Evolutionary conservation across 2,113 vertebrate genomes (phyloP), one percentile per base, ranked within the genome.

Genomic region (Scytalopus superciliaris): DNA sequence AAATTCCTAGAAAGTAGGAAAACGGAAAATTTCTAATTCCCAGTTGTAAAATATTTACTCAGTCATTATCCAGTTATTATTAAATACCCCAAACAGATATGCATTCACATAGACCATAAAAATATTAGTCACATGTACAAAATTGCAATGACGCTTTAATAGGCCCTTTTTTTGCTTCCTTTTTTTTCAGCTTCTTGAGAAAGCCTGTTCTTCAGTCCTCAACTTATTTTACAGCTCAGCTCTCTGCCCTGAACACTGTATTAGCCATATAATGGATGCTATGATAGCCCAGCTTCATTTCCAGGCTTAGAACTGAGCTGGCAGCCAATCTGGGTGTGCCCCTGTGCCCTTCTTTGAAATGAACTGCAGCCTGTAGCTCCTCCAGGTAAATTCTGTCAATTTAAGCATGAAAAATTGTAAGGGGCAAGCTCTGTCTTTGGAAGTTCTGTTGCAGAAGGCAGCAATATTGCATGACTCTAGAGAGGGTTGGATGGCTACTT

Each of bases 391-490:
- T 82, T 84, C 74, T 79, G 53, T 64, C 76, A 92, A 82, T 91
- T 90, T 94, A 95, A 85, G 78, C 45, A 79, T 50, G 87, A 79
- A 87, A 28, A 67, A 84, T 93, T 80, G 73, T 93, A 89, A 93
- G 92, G 84, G 73, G 67, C 7, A 31, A 94, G 35, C 64, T 96
- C 93, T 93, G 92, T 96, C 96, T 96, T 95, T 87, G 72, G 31
- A 96, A 73, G 70, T 81, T 81, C 56, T 66, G 79, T 64, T 73
- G 72, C 59, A 72, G 92, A 96, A 96, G 44, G 52, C 45, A 76
- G 72, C 94, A 96, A 9, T 69, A 89, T 55, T 86, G n/a, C 74
- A 67, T 84, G 84, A 92, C 84, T 60, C 59, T 39, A 10, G 67
- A 83, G 89, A 89, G 35, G 37, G 27, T 3, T 62, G 53, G 84